Evolutionary conservation across 2,888 invertebrate species (phyloP), one percentile per base, ranked within the genome.

Genomic region (Oxyteleia sp.): DNA sequence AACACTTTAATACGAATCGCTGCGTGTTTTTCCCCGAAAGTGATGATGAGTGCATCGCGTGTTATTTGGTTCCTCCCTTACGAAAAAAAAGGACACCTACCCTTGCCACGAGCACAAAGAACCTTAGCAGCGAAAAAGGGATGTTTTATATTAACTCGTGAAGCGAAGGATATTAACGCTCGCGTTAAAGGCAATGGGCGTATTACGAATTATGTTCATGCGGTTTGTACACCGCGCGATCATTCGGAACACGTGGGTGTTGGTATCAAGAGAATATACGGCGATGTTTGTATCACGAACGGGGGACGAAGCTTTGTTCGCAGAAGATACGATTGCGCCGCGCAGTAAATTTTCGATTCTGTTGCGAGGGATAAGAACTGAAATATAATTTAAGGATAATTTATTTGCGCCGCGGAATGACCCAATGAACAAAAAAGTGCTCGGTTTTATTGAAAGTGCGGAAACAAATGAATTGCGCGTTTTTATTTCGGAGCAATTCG

Each of bases 21-120:
- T 13, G 20, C 1, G 23, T 64, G 20, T 55, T 72, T 57, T 81
- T 41, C 51, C 51, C 69, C 55, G 84, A 64, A 82, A 82, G 88
- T 87, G 91, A 91, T 93, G 92, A 93, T 93, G 93, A 89, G 91
- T 88, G 89, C 88, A 91, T 93, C 91, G 93, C 93, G 93, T 93
- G 93, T 89, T 89, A 90, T 55, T 49, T 38, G 13, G 29, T 69
- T 69, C 75, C 76, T 90, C 88, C 87, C 84, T 61, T 53, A 45
- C 41, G 49, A 86, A 80, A 84, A n/a, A n/a, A 84, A 85, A 84
- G 69, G 82, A 85, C 74, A 84, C 74, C 75, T 71, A 85, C 84
- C 84, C 85, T 63, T 74, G 68, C 69, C 51, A 23, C 49, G 51
- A 45, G 57, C 66, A 72, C 72, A 82, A 85, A 85, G 85, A 85